phyloP scores from a whole-genome alignment of 2,888 invertebrate genomes.

The Drosophila differens region DNA sequence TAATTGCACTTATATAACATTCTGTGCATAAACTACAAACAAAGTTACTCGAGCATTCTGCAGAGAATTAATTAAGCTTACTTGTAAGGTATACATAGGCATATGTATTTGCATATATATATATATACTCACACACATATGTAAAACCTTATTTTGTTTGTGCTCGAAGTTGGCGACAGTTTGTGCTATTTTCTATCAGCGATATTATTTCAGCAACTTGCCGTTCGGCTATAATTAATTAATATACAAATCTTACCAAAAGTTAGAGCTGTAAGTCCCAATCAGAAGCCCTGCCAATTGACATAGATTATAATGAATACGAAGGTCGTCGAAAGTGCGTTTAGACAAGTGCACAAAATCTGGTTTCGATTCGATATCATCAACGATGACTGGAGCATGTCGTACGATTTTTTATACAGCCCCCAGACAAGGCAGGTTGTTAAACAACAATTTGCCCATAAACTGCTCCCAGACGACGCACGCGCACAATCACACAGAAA shows the following conservation, averaged over 20 bases:
- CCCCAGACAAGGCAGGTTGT: conserved; percentile 32
- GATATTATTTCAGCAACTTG: background rate
- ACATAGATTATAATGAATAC: conserved; percentile 11
- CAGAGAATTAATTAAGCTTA: background rate
- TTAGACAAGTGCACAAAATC: conserved; percentile 24
- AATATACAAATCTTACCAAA: conserved; percentile 21
- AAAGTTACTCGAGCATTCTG: background rate
- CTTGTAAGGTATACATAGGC: background rate
- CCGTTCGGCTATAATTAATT: conserved; percentile 23
- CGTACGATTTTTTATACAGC: conserved; percentile 42
- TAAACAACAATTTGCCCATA: conserved; percentile 37
- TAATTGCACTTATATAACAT: background rate
- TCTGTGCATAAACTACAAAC: background rate
- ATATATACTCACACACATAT: background rate
- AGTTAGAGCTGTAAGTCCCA: conserved; percentile 2
- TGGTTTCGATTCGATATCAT: conserved; percentile 15
- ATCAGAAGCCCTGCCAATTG: conserved; percentile 30
- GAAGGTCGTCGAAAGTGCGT: conserved; percentile 32
- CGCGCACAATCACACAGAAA: conserved; percentile 12
- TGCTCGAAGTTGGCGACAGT: conserved; percentile 1
- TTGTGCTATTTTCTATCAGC: background rate
- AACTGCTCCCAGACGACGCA: conserved; percentile 8
- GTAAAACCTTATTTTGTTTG: background rate
- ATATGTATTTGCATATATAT: background rate
- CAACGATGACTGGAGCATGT: conserved; percentile 29